phyloP scores from a whole-genome alignment of 2,113 vertebrate genomes.

The Colistium nudipinnis region DNA sequence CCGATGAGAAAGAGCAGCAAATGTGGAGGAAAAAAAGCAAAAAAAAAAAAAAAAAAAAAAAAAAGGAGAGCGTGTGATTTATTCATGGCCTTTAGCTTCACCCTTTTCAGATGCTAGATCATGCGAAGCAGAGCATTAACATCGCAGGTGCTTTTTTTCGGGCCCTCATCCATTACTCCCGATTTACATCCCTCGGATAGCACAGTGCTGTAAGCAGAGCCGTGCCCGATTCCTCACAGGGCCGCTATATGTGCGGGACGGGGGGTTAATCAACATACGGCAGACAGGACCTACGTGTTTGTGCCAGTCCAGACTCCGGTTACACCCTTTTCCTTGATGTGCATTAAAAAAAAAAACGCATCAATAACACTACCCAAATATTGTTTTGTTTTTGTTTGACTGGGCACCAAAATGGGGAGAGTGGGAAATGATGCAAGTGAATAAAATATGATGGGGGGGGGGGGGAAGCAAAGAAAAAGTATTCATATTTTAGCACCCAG shows the following conservation, averaged over 20 bases:
- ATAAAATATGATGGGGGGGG: constrained; percentile 53
- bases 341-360: constrained; percentile 31
- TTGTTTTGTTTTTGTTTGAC: constrained; percentile 23
- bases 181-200: constrained; percentile 72
- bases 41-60: constrained; percentile 61
- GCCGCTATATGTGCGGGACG: constrained; percentile 18
- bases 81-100: constrained; percentile 70
- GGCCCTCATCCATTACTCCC: constrained; percentile 72
- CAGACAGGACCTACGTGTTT: constrained; percentile 23
- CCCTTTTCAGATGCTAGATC: constrained; percentile 73
- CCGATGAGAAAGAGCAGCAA: constrained; percentile 42
- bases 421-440: constrained; percentile 36
- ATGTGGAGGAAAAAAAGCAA: no score
- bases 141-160: constrained; percentile 76
- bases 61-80: constrained; percentile 67
- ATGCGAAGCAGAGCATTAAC: constrained; percentile 73
- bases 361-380: constrained; percentile 30
- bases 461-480: not conserved
- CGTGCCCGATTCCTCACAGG: constrained; percentile 42
- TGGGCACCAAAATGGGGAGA: constrained; percentile 35
- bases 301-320: constrained; percentile 10
- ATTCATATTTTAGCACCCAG: constrained; percentile 45
- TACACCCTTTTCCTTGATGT: constrained; percentile 9
- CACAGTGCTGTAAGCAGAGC: constrained; percentile 59
- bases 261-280: constrained; percentile 41